These are phyloP conservation scores for Danaus plexippus DNA, from an alignment of 1,140 invertebrate species.

Conservation along the genomic window DNA sequence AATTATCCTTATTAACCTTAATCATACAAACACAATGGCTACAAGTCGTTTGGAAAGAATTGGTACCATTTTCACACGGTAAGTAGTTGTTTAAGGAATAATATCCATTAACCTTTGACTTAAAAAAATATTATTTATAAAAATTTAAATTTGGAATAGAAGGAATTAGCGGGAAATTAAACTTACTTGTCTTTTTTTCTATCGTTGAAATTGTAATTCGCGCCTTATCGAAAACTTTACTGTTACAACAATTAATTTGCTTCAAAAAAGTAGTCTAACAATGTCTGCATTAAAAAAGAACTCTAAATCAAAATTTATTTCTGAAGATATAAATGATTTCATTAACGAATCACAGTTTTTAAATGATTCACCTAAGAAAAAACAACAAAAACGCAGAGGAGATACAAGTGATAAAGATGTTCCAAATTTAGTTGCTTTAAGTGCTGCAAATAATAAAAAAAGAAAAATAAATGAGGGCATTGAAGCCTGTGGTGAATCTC, in stretches of 20 bases:
- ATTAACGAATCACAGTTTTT: constrained; percentile 43
- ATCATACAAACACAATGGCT: constrained; percentile 33
- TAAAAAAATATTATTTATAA: constrained; percentile 10
- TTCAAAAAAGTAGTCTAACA: constrained; percentile 4
- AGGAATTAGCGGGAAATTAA: constrained; percentile 20
- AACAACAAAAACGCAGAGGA: constrained; percentile 32
- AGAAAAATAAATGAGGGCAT: constrained; percentile 30
- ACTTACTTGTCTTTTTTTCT: not conserved
- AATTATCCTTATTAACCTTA: not conserved
- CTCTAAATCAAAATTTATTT: constrained; percentile 38
- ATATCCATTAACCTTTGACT: constrained; percentile 7
- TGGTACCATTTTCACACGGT: constrained; percentile 81
- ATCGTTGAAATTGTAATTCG: constrained; percentile 6
- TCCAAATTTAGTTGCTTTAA: constrained; percentile 26
- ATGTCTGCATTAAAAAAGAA: constrained; percentile 40
- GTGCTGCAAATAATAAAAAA: constrained; percentile 33
- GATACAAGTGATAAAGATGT: constrained; percentile 31
- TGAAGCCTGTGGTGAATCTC: constrained; percentile 34
- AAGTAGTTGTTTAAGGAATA: constrained; percentile 22
- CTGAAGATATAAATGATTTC: constrained; percentile 43
- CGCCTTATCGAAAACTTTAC: not conserved
- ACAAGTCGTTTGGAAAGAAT: constrained; percentile 80
- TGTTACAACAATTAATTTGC: constrained; percentile 5
- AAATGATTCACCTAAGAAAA: constrained; percentile 44
- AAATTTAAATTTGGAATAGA: constrained; percentile 18